phyloP scores from a whole-genome alignment of 2,113 vertebrate species.

The Junco hyemalis region DNA sequence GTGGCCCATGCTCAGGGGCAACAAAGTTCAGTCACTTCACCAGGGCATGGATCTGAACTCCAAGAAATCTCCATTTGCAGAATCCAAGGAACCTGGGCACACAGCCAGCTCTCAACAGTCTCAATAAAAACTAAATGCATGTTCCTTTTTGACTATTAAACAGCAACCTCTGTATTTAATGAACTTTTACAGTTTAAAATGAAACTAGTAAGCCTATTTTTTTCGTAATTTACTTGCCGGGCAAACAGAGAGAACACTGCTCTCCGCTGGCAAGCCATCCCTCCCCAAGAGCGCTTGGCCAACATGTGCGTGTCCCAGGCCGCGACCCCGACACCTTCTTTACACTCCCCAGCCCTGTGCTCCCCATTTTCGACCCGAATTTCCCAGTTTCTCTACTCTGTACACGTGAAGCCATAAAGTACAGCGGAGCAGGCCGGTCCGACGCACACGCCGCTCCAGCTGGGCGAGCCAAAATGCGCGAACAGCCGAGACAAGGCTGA shows the following conservation, averaged over 20 bases:
- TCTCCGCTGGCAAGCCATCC: not conserved
- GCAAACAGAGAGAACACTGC: not conserved
- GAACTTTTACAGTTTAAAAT: not conserved
- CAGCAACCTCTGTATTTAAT: not conserved
- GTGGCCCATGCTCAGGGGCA: too few species aligned
- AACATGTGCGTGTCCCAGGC: rapidly evolving
- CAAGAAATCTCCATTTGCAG: rapidly evolving
- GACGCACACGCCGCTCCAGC: rapidly evolving
- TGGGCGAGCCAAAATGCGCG: rapidly evolving
- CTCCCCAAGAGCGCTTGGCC: rapidly evolving
- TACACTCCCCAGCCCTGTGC: rapidly evolving
- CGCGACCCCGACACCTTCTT: rapidly evolving
- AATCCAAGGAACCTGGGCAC: not conserved
- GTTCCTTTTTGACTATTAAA: not conserved
- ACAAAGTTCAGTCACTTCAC: not conserved
- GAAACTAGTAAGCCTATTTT: not conserved
- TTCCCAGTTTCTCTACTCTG: not conserved
- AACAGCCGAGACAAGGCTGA: not conserved
- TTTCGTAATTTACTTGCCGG: not conserved
- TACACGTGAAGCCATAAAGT: rapidly evolving
- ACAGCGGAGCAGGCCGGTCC: rapidly evolving
- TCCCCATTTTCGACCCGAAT: not conserved
- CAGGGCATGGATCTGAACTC: rapidly evolving
- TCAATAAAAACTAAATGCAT: not conserved
- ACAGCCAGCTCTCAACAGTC: rapidly evolving